Conservation (phyloP, 2,888 invertebrate species). For the Polymixis lichenea region DNA sequence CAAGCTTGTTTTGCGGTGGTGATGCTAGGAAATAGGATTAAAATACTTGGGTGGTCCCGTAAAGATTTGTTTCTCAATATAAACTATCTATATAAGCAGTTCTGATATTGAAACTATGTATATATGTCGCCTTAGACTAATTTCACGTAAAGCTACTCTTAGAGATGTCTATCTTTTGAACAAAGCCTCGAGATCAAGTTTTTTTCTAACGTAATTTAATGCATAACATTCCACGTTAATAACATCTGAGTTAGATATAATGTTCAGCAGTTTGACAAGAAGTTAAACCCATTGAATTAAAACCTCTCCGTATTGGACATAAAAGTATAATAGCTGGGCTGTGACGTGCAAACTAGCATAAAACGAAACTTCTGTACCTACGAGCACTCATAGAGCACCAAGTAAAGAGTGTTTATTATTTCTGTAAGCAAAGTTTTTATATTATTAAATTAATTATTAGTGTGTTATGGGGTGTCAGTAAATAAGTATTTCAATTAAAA, state of each 20-base stretch:
- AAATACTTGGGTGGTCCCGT: background rate
- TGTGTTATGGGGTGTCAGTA: conserved; percentile 25
- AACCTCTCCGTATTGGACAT: background rate
- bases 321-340: conserved; percentile 3
- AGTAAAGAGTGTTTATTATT: background rate
- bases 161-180: background rate
- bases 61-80: background rate
- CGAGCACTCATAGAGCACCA: background rate
- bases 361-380: background rate
- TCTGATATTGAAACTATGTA: background rate
- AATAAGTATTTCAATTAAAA: conserved; percentile 29
- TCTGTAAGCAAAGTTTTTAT: background rate
- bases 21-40: background rate
- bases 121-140: background rate
- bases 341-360: conserved; percentile 1
- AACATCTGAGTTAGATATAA: background rate
- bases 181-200: background rate
- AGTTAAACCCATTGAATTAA: background rate
- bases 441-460: conserved; percentile 20
- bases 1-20: background rate
- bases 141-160: background rate
- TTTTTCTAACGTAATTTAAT: background rate
- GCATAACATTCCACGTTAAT: background rate
- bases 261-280: background rate
- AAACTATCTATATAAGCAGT: background rate